Base-by-base conservation (phyloP, 2,888 invertebrate species). In the Hanleya hanleyi region DNA sequence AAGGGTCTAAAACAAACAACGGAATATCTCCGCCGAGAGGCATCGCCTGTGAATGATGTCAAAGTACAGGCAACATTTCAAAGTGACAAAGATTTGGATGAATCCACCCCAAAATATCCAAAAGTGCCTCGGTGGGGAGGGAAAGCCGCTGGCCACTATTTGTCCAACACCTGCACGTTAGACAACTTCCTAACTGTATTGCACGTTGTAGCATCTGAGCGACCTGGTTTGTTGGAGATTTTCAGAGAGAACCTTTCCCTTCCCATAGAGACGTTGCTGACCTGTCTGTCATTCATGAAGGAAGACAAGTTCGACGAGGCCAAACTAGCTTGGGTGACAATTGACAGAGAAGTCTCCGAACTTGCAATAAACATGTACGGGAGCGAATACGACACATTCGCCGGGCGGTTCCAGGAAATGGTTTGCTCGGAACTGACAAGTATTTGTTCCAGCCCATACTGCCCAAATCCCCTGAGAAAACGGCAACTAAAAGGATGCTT, bases 131-230 rank as follows among this genome's bases (percentile, higher is more conserved):
- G 33, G 15, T 64, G 65, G 37, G 65, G 65, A 7, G 65, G 65
- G 9, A 12, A 64, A 29, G 41, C 41, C 18, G 9, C 9, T 32
- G 33, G 65, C 9, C 65, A 64, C 9, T 33, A 7, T 64, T 29
- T 64, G 15, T 29, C n/a, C 15, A 64, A 64, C 29, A 64, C 65
- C 9, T 64, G 37, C 35, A 64, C 65, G 7, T 9, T 64, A 18
- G 37, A 64, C 22, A 64, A 64, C 29, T 64, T 64, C 33, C 22
- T 64, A 36, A 32, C 65, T 7, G 22, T 64, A 64, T 29, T 64
- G 65, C 65, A 64, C 22, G 65, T 64, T 32, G 29, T 33, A 32
- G 18, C 65, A 35, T 9, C 9, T 15, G 65, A 64, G 29, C 15
- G 29, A 9, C 65, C 65, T 18, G 9, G 41, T 41, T 12, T 18